phyloP scores from a whole-genome alignment of 2,888 invertebrate species.

The Onthophagus sagittarius region DNA sequence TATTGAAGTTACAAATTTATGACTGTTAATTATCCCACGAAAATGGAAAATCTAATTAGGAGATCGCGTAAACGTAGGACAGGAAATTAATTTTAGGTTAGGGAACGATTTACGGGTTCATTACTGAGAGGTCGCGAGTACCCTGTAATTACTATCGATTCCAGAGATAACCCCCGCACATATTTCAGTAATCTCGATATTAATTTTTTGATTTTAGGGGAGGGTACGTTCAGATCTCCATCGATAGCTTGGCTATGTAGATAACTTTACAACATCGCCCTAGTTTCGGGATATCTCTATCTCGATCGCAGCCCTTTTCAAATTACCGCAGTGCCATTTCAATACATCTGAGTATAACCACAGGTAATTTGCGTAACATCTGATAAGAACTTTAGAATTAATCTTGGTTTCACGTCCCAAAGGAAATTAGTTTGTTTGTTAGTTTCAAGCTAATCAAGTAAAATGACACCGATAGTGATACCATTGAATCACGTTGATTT shows the following conservation, averaged over 20 bases:
- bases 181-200: slow-evolving; percentile 2
- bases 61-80: slow-evolving; percentile 15
- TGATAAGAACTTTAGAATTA: not conserved
- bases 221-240: not conserved
- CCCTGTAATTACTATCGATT: slow-evolving; percentile 8
- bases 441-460: not conserved
- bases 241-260: not conserved
- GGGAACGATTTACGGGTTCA: slow-evolving; percentile 19
- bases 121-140: not conserved
- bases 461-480: not conserved
- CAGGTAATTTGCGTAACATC: not conserved
- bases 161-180: slow-evolving; percentile 3
- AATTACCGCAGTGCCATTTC: not conserved
- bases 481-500: not conserved
- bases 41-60: slow-evolving; percentile 21
- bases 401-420: not conserved
- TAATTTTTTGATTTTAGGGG: not conserved
- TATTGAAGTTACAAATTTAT: not conserved
- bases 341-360: not conserved
- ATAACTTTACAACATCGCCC: not conserved
- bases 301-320: not conserved
- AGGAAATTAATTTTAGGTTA: slow-evolving; percentile 26
- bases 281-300: not conserved
- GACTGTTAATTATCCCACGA: not conserved
- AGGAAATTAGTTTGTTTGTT: not conserved